phyloP scores from a whole-genome alignment of 2,113 vertebrate species.

The Archocentrus centrarchus region DNA sequence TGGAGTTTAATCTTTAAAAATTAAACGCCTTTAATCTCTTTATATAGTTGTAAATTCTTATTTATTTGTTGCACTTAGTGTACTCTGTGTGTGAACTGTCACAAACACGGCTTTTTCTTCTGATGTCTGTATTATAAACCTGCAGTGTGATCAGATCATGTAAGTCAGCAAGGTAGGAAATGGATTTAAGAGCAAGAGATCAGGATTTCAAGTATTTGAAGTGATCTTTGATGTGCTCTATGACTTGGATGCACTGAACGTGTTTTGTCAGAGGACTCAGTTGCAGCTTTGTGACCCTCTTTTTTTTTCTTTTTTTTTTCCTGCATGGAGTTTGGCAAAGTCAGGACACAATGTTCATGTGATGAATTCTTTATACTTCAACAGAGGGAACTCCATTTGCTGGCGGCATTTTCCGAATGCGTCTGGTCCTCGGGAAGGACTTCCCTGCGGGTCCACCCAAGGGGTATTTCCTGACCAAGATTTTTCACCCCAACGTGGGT shows the following conservation, averaged over 20 bases:
- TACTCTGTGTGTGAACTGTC: too few relatives aligned
- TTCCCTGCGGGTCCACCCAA: conserved; percentile 93
- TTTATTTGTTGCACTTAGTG: too few relatives aligned
- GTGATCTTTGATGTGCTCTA: neutral
- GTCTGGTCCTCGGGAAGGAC: conserved; percentile 92
- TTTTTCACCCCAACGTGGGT: conserved; percentile 94
- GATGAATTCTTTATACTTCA: conserved; percentile 71
- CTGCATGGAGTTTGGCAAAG: conserved; percentile 12
- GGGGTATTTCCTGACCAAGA: conserved; percentile 95
- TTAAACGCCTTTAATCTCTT: too few relatives aligned
- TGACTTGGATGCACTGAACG: neutral
- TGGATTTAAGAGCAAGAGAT: neutral
- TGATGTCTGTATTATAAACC: too few relatives aligned
- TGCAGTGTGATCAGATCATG: too few relatives aligned
- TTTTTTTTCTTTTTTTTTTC: neutral
- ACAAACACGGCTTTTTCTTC: too few relatives aligned
- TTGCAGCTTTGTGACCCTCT: conserved; percentile 33
- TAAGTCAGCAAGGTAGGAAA: neutral
- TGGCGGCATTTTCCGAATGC: conserved; percentile 93
- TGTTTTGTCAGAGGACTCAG: conserved; percentile 1
- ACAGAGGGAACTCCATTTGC: conserved; percentile 93
- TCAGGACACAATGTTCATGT: conserved; percentile 40
- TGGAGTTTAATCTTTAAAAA: too few relatives aligned
- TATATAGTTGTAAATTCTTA: too few relatives aligned
- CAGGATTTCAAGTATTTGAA: neutral